Evolutionary conservation across 2,113 vertebrate species (phyloP).

Genomic region (Aptenodytes forsteri): DNA sequence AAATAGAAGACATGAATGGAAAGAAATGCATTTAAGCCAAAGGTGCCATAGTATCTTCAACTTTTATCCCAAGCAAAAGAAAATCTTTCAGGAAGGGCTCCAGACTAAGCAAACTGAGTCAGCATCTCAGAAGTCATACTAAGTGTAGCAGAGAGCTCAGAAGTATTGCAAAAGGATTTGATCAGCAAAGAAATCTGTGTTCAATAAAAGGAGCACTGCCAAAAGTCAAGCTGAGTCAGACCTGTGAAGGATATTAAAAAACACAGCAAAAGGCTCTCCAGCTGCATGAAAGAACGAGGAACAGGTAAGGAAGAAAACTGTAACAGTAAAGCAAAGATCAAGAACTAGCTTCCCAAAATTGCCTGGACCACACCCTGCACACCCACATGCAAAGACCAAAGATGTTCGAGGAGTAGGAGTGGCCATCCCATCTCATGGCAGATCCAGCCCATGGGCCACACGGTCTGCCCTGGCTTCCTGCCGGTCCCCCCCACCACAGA

Average conservation of each 20-base stretch:
- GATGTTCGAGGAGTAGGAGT: rapidly evolving
- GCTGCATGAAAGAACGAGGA: neutral
- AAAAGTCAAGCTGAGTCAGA: slow-evolving; percentile 37
- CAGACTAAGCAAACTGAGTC: slow-evolving; percentile 26
- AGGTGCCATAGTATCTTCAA: neutral
- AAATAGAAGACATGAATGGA: neutral
- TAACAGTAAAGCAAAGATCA: neutral
- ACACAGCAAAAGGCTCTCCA: neutral
- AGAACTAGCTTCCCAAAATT: neutral
- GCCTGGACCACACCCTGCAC: neutral
- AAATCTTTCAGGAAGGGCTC: slow-evolving; percentile 2
- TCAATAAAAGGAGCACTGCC: neutral
- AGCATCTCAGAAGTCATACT: slow-evolving; percentile 11
- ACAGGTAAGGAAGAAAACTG: neutral
- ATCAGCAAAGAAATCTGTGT: slow-evolving; percentile 30
- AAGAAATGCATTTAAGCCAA: neutral
- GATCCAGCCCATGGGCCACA: neutral
- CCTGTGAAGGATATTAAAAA: neutral
- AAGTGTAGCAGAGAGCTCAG: neutral
- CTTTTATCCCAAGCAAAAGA: neutral
- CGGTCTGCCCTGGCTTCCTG: neutral
- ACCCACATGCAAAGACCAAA: neutral
- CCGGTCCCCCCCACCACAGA: rapidly evolving
- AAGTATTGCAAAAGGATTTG: slow-evolving; percentile 14
- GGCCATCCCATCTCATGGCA: neutral